Evolutionary conservation across 2,797 vertebrate species (phyloP), one percentile per base, ranked within the genome.

Genomic region (Rousettus madagascariensis): DNA sequence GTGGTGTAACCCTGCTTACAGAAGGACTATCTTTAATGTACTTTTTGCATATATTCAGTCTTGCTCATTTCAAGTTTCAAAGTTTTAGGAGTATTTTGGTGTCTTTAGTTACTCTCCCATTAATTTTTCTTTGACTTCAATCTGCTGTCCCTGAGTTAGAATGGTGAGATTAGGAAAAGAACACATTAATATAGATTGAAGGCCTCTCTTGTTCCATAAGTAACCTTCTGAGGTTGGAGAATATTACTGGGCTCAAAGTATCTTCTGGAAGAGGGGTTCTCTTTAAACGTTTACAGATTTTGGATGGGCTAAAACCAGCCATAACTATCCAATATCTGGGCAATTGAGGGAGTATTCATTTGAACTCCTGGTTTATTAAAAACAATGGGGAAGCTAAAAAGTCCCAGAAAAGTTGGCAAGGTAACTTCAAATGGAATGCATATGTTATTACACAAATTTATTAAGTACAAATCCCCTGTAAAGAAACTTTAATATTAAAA

Each of bases 341-440:
- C 43, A 95, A 41, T 2, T 51, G 38, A 36, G 7, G 24, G 69
- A 75, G 19, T 92, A 22, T 77, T 88, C 86, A 86, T 71, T 96
- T 75, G 41, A 92, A 82, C 55, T 90, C 59, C n/a, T 57, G 75
- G 53, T 43, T 96, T 95, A 93, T 63, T 96, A 90, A 91, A 97
- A 95, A 93, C 26, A 79, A 91, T 57, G 12, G 71, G 43, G 63
- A 91, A 91, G 61, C 72, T 69, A 71, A 57, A 69, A 93, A 59
- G n/a, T 91, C 51, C 30, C 89, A 83, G 66, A 83, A 91, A 95
- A 80, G 65, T 61, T 94, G 87, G n/a, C 66, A 74, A 86, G 65
- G 57, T 75, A 94, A 86, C 59, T 75, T 82, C 86, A 89, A 61
- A 75, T 79, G 59, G 33, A 91, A 92, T 43, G 22, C 24, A 46